These are phyloP conservation scores for Dipodomys spectabilis DNA, from an alignment of 2,113 vertebrate genomes.

Conservation along the genomic window DNA sequence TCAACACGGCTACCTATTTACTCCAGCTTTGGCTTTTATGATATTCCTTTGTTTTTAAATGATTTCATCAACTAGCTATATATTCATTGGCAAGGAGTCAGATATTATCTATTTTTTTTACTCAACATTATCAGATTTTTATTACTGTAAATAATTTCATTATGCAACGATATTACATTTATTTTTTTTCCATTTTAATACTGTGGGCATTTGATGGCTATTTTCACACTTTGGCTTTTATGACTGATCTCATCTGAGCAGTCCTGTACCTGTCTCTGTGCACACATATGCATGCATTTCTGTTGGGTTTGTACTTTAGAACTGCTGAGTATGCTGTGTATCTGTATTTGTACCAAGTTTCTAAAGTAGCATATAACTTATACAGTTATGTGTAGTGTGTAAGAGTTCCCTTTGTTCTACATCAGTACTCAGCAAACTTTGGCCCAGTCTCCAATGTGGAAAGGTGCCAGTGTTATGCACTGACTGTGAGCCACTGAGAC, in stretches of 20 bases:
- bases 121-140: not conserved
- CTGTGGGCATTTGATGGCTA: not conserved
- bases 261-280: not conserved
- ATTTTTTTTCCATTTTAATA: slow-evolving; percentile 9
- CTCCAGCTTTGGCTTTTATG: not conserved
- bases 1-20: not conserved
- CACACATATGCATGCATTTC: not conserved
- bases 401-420: not conserved
- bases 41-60: not conserved
- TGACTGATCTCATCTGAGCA: not conserved
- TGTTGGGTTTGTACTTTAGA: not conserved
- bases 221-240: not conserved
- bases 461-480: not conserved
- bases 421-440: not conserved
- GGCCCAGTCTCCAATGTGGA: not conserved
- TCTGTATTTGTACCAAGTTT: not conserved
- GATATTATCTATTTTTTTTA: not conserved
- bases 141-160: not conserved
- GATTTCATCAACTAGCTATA: slow-evolving; percentile 10
- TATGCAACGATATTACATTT: not conserved
- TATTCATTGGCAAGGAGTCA: not conserved
- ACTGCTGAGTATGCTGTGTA: not conserved
- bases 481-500: not conserved
- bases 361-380: not conserved
- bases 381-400: not conserved